Evolutionary conservation across 2,797 vertebrate genomes (phyloP), one percentile per base, ranked within the genome.

Genomic region (Tympanoctomys barrerae): DNA sequence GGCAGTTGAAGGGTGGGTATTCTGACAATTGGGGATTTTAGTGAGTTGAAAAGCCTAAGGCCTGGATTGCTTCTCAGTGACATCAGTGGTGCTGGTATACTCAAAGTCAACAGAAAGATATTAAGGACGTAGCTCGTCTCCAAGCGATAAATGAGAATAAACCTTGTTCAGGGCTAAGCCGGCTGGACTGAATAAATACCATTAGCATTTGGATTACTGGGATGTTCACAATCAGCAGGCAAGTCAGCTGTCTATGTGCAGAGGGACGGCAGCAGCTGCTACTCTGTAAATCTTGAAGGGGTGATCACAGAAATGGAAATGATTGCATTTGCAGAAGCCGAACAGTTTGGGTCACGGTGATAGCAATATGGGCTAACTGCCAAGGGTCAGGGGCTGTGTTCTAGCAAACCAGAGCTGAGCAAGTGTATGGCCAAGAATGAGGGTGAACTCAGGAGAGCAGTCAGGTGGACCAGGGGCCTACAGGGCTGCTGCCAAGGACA

Each of bases 121-220:
- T 93, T 90, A 97, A 96, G 97, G 97, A 98, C 9, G 59, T 70
- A 97, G 97, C 95, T 83, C 8, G 22, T 89, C 96, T 95, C 96
- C 28, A 52, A 83, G 90, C 85, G 96, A 98, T 97, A 96, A 96
- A 97, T 94, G 96, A 96, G 97, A 97, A 84, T 81, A 97, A 94
- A 96, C 97, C 97, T 94, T 89, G 82, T 95, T 97, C 95, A 89
- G 90, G 96, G 97, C 97, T 98, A 96, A 98, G 95, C 95, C 26
- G 96, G 94, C 96, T 81, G 92, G 90, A 97, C 96, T 97, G 97
- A 97, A 97, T 94, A 97, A 98, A 98, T 82, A 96, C 93, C 96
- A 85, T 16, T 92, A 98, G 98, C 96, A 78, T 57, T 94, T 2
- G 83, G 96, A 96, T 97, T 0, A 24, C 94, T 68, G n/a, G 0